Evolutionary conservation across 2,888 invertebrate genomes (phyloP).

Genomic region (Sympetrum striolatum): DNA sequence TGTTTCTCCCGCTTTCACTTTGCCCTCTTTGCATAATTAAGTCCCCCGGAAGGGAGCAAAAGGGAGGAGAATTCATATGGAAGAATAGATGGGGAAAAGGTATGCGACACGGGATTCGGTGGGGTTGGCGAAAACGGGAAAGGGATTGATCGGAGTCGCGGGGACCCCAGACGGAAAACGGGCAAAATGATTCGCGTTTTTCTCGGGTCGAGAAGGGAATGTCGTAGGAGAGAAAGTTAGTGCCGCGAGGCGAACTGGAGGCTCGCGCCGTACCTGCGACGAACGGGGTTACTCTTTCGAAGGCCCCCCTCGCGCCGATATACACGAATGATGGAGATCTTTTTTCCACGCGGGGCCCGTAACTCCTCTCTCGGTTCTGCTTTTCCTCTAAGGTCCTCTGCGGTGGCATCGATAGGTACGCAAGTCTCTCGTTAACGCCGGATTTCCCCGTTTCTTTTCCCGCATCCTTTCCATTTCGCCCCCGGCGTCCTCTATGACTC

Average conservation of each 20-base stretch:
- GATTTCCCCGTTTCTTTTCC: background rate
- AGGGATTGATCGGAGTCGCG: background rate
- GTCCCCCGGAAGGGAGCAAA: background rate
- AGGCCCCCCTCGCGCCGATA: too few species aligned
- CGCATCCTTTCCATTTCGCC: background rate
- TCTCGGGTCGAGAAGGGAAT: background rate
- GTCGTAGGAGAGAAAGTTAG: background rate
- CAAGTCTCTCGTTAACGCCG: background rate
- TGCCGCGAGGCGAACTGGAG: background rate
- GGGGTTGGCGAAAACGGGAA: background rate
- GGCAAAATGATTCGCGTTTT: background rate
- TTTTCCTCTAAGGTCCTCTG: background rate
- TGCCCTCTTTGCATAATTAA: conserved; percentile 38
- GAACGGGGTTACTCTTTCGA: background rate
- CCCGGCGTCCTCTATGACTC: background rate
- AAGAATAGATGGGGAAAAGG: background rate
- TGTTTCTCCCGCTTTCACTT: conserved; percentile 1
- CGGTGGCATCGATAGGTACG: background rate
- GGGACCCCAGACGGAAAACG: background rate
- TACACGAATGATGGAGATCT: background rate
- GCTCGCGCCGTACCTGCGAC: background rate
- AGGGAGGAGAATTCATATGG: background rate
- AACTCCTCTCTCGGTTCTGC: background rate
- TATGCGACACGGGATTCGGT: background rate
- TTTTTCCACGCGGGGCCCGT: background rate